These are phyloP conservation scores for Acleris sparsana DNA, from an alignment of 2,888 invertebrate species.

Conservation along the genomic window DNA sequence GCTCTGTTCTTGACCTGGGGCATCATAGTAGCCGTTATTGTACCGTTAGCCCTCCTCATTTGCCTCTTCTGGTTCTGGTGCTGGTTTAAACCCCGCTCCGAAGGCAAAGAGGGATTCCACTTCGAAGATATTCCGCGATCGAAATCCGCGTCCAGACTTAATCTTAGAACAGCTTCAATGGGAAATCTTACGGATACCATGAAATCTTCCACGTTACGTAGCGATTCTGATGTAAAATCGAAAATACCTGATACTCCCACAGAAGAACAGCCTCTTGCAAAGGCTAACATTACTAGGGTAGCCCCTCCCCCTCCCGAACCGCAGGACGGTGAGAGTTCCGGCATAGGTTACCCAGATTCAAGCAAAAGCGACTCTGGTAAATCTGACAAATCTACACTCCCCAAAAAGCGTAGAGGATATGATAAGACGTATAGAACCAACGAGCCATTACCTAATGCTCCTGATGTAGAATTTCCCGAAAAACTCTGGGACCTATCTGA, in stretches of 20 bases:
- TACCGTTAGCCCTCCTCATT: slow-evolving; percentile 86
- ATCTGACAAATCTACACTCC: slow-evolving; percentile 76
- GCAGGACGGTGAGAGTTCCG: slow-evolving; percentile 76
- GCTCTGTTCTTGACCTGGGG: slow-evolving; percentile 89
- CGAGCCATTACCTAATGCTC: slow-evolving; percentile 90
- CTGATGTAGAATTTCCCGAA: slow-evolving; percentile 90
- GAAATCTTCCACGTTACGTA: slow-evolving; percentile 71
- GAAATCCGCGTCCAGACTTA: slow-evolving; percentile 83
- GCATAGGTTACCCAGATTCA: slow-evolving; percentile 80
- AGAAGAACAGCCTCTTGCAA: slow-evolving; percentile 61
- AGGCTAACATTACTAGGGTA: slow-evolving; percentile 54
- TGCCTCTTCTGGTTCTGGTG: slow-evolving; percentile 86
- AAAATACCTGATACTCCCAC: slow-evolving; percentile 69
- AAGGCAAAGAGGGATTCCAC: slow-evolving; percentile 83
- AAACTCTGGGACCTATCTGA: slow-evolving; percentile 91
- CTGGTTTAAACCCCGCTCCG: slow-evolving; percentile 82
- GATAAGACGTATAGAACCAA: slow-evolving; percentile 93
- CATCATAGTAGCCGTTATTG: slow-evolving; percentile 88
- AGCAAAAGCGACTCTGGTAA: slow-evolving; percentile 79
- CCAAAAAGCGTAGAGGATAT: slow-evolving; percentile 88
- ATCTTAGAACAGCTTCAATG: slow-evolving; percentile 80
- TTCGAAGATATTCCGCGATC: slow-evolving; percentile 83
- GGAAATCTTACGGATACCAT: slow-evolving; percentile 80
- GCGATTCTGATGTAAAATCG: slow-evolving; percentile 66
- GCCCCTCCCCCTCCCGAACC: slow-evolving; percentile 65